Conservation (phyloP, 2,888 invertebrate species). For the Mechanitis mazaeus region DNA sequence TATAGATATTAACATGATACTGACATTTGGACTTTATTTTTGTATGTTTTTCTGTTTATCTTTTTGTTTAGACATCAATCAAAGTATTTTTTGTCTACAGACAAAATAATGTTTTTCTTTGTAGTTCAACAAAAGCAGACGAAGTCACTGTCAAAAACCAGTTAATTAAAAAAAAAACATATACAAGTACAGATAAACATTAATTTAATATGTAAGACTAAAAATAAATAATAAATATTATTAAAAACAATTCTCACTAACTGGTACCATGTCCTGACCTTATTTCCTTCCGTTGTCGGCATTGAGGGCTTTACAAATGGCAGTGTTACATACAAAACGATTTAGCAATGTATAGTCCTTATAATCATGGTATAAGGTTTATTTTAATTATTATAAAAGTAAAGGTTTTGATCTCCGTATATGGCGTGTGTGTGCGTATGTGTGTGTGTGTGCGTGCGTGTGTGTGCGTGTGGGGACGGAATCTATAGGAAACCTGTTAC, state of each 20-base stretch:
- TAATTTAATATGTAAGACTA: too few relatives aligned
- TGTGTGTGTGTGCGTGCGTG: not conserved
- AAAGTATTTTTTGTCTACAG: too few relatives aligned
- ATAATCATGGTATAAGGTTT: constrained; percentile 10
- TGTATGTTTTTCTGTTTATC: too few relatives aligned
- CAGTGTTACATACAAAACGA: constrained; percentile 30
- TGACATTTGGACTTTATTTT: too few relatives aligned
- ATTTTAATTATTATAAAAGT: constrained; percentile 11
- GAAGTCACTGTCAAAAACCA: too few relatives aligned
- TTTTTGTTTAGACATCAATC: too few relatives aligned
- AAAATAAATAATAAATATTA: not conserved
- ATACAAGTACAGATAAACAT: too few relatives aligned
- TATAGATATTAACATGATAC: too few relatives aligned
- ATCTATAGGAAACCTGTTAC: constrained; percentile 21
- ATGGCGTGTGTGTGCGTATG: constrained; percentile 13
- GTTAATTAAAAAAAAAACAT: too few relatives aligned
- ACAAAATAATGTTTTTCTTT: too few relatives aligned
- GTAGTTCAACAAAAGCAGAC: too few relatives aligned
- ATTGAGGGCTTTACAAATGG: constrained; percentile 40
- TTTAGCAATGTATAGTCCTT: constrained; percentile 16
- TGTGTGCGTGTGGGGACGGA: constrained; percentile 15
- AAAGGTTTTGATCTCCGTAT: constrained; percentile 18
- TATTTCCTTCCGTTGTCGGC: constrained; percentile 47
- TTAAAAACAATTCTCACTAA: constrained; percentile 13
- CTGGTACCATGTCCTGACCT: constrained; percentile 42